Evolutionary conservation across 2,888 invertebrate species (phyloP).

Genomic region (Enchytraeus crypticus): DNA sequence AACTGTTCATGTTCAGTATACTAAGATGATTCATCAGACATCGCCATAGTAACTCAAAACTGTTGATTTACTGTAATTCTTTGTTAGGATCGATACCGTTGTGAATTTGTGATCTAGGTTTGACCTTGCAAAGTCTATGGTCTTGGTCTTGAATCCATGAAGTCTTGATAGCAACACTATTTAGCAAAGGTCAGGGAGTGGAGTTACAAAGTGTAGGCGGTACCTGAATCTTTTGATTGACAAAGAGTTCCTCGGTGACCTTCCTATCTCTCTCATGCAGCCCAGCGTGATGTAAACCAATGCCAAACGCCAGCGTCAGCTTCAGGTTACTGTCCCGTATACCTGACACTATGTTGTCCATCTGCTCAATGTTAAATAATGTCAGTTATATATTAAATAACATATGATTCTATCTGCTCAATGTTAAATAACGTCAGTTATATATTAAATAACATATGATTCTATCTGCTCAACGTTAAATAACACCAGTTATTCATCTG

Average conservation of each 20-base stretch:
- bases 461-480: slow-evolving; percentile 57
- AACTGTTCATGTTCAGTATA: too few species aligned
- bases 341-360: slow-evolving; percentile 59
- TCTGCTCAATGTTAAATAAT: slow-evolving; percentile 43
- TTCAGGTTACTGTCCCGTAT: slow-evolving; percentile 78
- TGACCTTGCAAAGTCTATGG: too few species aligned
- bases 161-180: too few species aligned
- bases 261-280: slow-evolving; percentile 82
- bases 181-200: too few species aligned
- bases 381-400: neutral
- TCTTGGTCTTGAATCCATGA: too few species aligned
- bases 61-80: too few species aligned
- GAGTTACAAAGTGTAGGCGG: too few species aligned
- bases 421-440: slow-evolving; percentile 25
- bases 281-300: slow-evolving; percentile 97
- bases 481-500: neutral
- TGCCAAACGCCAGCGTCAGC: slow-evolving; percentile 87
- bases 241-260: slow-evolving; percentile 84
- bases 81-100: too few species aligned
- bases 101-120: too few species aligned
- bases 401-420: slow-evolving; percentile 56
- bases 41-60: too few species aligned
- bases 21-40: too few species aligned
- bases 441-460: neutral
- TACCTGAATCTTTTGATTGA: slow-evolving; percentile 90